Conservation (phyloP, 2,888 invertebrate genomes). For the Netelia fuscicornis region DNA sequence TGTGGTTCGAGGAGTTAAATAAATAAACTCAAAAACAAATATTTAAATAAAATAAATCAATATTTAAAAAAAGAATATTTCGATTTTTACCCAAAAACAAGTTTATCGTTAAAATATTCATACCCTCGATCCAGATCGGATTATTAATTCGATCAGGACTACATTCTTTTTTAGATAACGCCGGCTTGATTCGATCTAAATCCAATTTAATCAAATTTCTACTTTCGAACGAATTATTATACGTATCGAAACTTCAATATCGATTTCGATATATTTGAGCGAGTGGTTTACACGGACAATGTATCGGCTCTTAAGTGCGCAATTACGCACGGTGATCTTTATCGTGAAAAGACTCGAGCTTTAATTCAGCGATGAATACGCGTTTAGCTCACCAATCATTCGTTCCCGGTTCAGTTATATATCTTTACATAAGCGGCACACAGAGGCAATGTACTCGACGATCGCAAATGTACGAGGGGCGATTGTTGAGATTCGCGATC, state of each 20-base stretch:
- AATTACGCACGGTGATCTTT: slow-evolving; percentile 52
- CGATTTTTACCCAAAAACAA: not conserved
- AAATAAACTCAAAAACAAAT: no score
- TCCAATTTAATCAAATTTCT: no score
- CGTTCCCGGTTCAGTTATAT: slow-evolving; percentile 32
- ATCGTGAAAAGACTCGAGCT: slow-evolving; percentile 26
- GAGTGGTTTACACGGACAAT: not conserved
- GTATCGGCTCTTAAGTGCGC: not conserved
- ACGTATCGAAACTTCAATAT: not conserved
- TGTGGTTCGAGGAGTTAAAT: no score
- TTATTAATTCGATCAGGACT: no score
- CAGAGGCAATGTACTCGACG: slow-evolving; percentile 34
- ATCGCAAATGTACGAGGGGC: slow-evolving; percentile 2
- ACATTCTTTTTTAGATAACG: no score
- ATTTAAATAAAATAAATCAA: no score
- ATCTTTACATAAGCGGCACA: not conserved
- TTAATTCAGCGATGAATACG: slow-evolving; percentile 35
- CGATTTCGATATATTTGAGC: slow-evolving; percentile 13
- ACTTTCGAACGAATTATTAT: no score
- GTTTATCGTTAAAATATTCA: not conserved
- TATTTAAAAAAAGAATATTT: no score
- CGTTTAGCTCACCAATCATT: slow-evolving; percentile 42
- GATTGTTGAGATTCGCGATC: slow-evolving; percentile 58
- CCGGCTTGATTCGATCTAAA: no score
- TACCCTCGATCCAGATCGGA: no score